Base-by-base conservation (phyloP, 1,140 invertebrate genomes). In the Drosophila equinoxialis region DNA sequence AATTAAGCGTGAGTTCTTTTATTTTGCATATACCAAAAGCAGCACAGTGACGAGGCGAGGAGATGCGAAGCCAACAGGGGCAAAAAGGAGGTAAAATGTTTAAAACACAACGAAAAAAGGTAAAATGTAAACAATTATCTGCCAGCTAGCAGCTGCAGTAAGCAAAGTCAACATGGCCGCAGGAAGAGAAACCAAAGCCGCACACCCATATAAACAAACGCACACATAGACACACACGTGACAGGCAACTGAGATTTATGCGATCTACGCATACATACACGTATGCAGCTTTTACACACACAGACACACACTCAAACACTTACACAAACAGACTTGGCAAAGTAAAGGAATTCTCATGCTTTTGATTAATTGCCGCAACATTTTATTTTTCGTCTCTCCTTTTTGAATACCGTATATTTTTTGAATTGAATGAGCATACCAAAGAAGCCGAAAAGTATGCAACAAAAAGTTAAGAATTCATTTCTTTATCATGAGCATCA, bases 71-170 rank as follows among this genome's bases (percentile, higher is more conserved):
- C 7, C 17, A 13, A 13, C 11, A 13, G 10, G 2, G 11, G 3
- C 37, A 39, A 39, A 10, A 39, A 39, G 37, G 45, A 23, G 45
- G 45, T 51, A 20, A 51, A 51, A 51, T 51, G 45, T 51, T 51
- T 51, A 23, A 65, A 37, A 58, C 30, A 6, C 30, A 8, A 35
- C 41, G 14, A 76, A 70, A 79, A 73, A 83, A 87, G 80, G 84
- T 89, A 89, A 87, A 87, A 87, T 87, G 84, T 87, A 87, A 89
- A 89, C 84, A 87, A 87, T 87, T 87, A 87, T 87, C 84, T 89
- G 81, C 80, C 84, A 76, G 79, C 77, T 76, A 74, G 61, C 78
- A 79, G 77, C 71, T 79, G 74, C 74, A 66, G 54, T 35, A 51
- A 51, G 39, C 51, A 77, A 73, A 68, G 74, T 73, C 74, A 77